These are phyloP conservation scores for human DNA, from an alignment of 2,113 vertebrate species.

Conservation along the genomic window DNA sequence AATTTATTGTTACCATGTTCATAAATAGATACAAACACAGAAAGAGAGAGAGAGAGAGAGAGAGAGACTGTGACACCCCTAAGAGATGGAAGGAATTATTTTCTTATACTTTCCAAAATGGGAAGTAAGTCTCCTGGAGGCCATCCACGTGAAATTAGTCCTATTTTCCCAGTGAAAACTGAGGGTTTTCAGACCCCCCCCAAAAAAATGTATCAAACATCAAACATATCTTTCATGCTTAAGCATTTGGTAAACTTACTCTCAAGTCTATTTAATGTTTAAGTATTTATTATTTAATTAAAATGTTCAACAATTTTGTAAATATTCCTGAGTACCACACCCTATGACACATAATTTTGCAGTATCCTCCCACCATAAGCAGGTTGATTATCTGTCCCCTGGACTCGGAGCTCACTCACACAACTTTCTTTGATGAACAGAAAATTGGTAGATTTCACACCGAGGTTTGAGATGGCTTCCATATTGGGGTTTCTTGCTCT, in stretches of 20 bases:
- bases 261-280: not conserved
- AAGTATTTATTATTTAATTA: not conserved
- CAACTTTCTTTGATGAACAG: not conserved
- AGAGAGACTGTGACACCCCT: not conserved
- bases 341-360: not conserved
- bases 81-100: not conserved
- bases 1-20: not conserved
- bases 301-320: not conserved
- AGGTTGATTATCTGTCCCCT: not conserved
- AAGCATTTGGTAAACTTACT: not conserved
- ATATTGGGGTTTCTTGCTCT: not conserved
- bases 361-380: not conserved
- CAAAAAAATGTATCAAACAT: not conserved
- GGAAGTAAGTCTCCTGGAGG: not conserved
- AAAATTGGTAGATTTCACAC: not conserved
- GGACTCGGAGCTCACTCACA: not conserved
- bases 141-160: not conserved
- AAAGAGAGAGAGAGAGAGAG: not conserved
- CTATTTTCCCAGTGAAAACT: not conserved
- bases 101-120: not conserved
- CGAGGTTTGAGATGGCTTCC: not conserved
- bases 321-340: not conserved
- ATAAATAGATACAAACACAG: not conserved
- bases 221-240: not conserved
- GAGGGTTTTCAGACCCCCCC: too few relatives aligned